A percentile compares a stretch with the other conserved stretches of the same genome.
These are phyloP conservation scores for Diploptera punctata DNA, from an alignment of 2,888 invertebrate species.

Conservation along the genomic window DNA sequence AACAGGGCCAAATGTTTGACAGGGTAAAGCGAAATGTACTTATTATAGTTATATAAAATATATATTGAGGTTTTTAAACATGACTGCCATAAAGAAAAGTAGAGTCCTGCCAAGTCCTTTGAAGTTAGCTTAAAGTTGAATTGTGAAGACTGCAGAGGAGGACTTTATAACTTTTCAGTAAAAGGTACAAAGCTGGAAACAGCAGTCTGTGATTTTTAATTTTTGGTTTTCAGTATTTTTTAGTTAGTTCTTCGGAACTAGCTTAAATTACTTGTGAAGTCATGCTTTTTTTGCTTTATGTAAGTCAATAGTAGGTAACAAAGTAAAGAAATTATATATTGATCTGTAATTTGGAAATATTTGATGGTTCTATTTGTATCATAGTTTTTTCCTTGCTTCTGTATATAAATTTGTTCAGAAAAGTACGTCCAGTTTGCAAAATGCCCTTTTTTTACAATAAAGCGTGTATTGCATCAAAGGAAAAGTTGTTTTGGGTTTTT, in stretches of 20 bases:
- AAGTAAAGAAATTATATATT: no score
- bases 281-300: constrained; percentile 27
- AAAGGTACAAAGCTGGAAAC: constrained; percentile 41
- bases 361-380: no score
- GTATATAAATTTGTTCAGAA: no score
- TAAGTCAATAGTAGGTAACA: constrained; percentile 3
- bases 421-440: no score
- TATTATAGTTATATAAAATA: constrained; percentile 21
- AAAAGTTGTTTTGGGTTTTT: no score
- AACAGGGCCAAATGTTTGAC: constrained; percentile 40
- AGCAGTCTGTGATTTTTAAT: constrained; percentile 42
- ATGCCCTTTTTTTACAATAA: no score
- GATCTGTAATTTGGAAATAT: no score
- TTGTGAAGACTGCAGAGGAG: constrained; percentile 31
- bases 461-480: no score
- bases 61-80: constrained; percentile 7
- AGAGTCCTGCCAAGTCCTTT: constrained; percentile 26
- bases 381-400: no score
- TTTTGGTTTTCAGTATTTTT: constrained; percentile 39
- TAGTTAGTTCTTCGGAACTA: constrained; percentile 23
- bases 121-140: neutral
- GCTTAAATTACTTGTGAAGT: constrained; percentile 23
- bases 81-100: constrained; percentile 34
- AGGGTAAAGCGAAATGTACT: constrained; percentile 40
- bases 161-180: constrained; percentile 9